Conservation (phyloP, 2,888 invertebrate species). For the Stegophylla sp. region DNA sequence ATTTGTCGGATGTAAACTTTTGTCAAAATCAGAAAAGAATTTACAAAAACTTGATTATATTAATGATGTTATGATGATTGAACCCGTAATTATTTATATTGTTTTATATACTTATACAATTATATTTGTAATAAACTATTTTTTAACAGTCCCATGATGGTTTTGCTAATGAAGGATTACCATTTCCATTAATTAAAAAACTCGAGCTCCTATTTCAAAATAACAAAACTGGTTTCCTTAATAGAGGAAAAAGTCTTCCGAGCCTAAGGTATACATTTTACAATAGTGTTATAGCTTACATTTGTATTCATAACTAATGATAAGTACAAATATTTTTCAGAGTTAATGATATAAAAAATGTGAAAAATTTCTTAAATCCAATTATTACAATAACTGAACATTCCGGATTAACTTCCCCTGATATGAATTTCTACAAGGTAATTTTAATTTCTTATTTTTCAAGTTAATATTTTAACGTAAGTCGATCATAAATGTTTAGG, state of each 20-base stretch:
- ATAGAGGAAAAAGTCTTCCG: constrained; percentile 94
- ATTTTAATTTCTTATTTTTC: neutral
- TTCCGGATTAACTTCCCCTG: constrained; percentile 66
- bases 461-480: neutral
- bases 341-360: constrained; percentile 60
- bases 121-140: neutral
- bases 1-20: constrained; percentile 88
- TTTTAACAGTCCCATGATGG: constrained; percentile 13
- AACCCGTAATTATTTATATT: constrained; percentile 35
- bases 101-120: neutral
- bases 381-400: constrained; percentile 97
- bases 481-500: neutral
- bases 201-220: constrained; percentile 48
- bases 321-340: constrained; percentile 17
- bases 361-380: constrained; percentile 79
- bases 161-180: constrained; percentile 31
- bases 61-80: constrained; percentile 66
- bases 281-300: neutral
- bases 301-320: neutral
- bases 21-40: constrained; percentile 90
- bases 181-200: constrained; percentile 42
- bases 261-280: constrained; percentile 78
- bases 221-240: constrained; percentile 43
- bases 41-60: constrained; percentile 87
- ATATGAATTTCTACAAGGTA: constrained; percentile 62